A percentile compares a stretch with the other conserved stretches of the same genome.
Evolutionary conservation across 2,797 vertebrate genomes (phyloP).

Genomic region (Lepus oiostolus): DNA sequence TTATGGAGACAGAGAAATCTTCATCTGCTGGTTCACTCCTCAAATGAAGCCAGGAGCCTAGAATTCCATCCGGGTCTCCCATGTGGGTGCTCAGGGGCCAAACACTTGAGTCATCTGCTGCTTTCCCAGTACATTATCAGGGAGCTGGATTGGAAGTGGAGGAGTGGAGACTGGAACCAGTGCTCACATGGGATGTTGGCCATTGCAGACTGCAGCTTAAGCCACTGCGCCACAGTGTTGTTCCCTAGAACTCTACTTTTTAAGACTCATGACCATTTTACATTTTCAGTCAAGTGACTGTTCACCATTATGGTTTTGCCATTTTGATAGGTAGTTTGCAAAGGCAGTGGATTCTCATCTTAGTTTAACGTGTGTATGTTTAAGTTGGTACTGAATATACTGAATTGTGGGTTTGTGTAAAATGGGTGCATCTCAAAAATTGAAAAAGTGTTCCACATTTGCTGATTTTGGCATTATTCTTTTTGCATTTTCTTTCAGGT

Average conservation of each 20-base stretch:
- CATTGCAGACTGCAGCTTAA: no score
- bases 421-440: conserved; percentile 14
- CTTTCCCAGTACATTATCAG: no score
- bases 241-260: conserved; percentile 20
- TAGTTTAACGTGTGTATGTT: conserved; percentile 50
- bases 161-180: no score
- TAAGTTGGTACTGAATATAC: conserved; percentile 38
- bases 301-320: conserved; percentile 42
- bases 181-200: no score
- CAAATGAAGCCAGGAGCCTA: no score
- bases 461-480: conserved; percentile 14
- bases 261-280: conserved; percentile 45
- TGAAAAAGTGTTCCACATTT: conserved; percentile 20
- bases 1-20: no score
- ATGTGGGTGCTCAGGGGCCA: no score
- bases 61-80: no score
- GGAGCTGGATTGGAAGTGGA: no score
- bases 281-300: conserved; percentile 41
- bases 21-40: no score
- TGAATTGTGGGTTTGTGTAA: conserved; percentile 48
- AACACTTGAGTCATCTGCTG: no score
- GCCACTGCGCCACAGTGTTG: no score
- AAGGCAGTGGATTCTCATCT: conserved; percentile 18
- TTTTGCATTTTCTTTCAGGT: conserved; percentile 83
- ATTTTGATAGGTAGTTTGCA: conserved; percentile 44